A percentile compares a stretch with the other conserved stretches of the same genome.
These are phyloP conservation scores for Rallus crepitans DNA, from an alignment of 2,797 vertebrate genomes.

Conservation along the genomic window DNA sequence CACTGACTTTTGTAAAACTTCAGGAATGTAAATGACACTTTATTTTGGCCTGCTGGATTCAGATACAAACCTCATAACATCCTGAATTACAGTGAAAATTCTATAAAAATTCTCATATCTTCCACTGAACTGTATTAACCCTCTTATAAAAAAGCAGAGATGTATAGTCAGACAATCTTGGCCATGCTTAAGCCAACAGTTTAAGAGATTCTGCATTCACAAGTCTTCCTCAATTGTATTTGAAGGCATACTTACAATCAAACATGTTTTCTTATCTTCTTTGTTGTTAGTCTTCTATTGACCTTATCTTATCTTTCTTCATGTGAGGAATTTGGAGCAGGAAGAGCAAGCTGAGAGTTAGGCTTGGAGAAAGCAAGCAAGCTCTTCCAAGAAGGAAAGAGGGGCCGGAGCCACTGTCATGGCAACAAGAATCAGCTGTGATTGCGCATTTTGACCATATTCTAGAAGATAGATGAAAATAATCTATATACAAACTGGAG, in stretches of 20 bases:
- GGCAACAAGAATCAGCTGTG: slow-evolving; percentile 24
- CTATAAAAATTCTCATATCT: not conserved
- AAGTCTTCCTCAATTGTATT: not conserved
- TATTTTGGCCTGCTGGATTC: not conserved
- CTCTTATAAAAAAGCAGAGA: not conserved
- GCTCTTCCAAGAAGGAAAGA: not conserved
- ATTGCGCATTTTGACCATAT: not conserved
- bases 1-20: not conserved
- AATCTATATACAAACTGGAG: not conserved
- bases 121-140: not conserved
- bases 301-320: slow-evolving; percentile 29
- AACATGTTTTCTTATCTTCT: not conserved
- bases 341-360: not conserved
- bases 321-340: slow-evolving; percentile 7
- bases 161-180: not conserved
- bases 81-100: not conserved
- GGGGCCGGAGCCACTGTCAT: slow-evolving; percentile 24
- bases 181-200: not conserved
- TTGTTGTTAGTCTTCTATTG: slow-evolving; percentile 21
- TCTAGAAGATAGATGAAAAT: not conserved
- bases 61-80: not conserved
- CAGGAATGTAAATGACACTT: not conserved
- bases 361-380: not conserved
- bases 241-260: not conserved
- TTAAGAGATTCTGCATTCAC: slow-evolving; percentile 11